Base-by-base conservation (phyloP, 1,140 invertebrate species). In the Rhagoletis pomonella region DNA sequence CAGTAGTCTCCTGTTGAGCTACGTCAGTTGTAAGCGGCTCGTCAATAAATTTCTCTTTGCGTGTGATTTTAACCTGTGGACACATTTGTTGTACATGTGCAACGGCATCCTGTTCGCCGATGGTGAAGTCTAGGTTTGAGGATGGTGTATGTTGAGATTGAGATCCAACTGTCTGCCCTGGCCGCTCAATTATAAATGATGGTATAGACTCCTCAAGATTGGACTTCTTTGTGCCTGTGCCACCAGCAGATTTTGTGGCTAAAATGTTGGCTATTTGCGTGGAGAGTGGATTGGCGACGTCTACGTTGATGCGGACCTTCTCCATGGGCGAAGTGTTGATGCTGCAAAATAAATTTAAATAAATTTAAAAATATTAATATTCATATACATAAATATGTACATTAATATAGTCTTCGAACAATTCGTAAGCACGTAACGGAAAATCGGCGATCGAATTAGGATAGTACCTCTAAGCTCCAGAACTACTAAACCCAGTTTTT, bases 121-220 rank as follows among this genome's bases (percentile, higher is more conserved):
- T 55, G 50, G 50, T 77, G 42, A 47, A 44, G 2, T 77, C 67
- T 19, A 58, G 19, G 59, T n/a, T 17, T 9, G 39, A 19, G 42
- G 42, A 19, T 62, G 50, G 5, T 7, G 47, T 6, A 58, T 81
- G 73, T 81, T 81, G 44, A 50, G 47, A 17, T 4, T 81, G 73
- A 44, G 73, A 3, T 19, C 7, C 9, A 9, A n/a, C 47, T 1
- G 42, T 47, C n/a, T 85, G 81, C 6, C 84, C 50, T 44, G 88
- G 86, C 7, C 88, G 47, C 47, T 88, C 85, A 42, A 88, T 87
- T 87, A 88, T 60, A 62, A 87, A 88, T 19, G 88, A 88, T 47
- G 88, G 87, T 44, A 88, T 88, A 29, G 88, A 77, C 44, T 89
- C 88, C 65, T 89, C 88, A n/a, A 89, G n/a, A 14, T 85, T 86